Conservation (phyloP, 2,797 vertebrate genomes). For the Sebastes glaucus region DNA sequence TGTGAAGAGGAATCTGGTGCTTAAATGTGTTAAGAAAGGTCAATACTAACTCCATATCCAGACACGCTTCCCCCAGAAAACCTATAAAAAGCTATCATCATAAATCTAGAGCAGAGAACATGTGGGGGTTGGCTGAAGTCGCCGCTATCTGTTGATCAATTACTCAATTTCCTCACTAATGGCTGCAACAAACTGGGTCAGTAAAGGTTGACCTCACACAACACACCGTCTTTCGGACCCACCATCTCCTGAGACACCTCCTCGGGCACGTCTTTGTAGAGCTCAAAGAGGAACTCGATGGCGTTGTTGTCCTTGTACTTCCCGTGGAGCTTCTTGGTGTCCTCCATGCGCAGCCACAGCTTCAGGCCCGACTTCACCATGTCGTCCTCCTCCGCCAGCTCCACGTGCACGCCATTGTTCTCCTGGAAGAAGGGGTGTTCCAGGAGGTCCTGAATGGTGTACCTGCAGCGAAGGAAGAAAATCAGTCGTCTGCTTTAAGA, state of each 20-base stretch:
- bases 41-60: background rate
- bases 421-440: slow-evolving; percentile 97
- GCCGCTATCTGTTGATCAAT: slow-evolving; percentile 25
- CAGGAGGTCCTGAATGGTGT: slow-evolving; percentile 96
- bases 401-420: slow-evolving; percentile 94
- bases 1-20: background rate
- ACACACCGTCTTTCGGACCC: slow-evolving; percentile 36
- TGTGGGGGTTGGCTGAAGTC: background rate
- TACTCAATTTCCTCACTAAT: slow-evolving; percentile 43
- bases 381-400: slow-evolving; percentile 95
- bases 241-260: slow-evolving; percentile 99
- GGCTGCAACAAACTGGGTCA: slow-evolving; percentile 10
- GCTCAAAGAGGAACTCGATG: slow-evolving; percentile 97
- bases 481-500: background rate
- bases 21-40: background rate
- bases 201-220: background rate
- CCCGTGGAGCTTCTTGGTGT: slow-evolving; percentile 92
- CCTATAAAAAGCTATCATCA: background rate
- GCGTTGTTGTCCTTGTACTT: slow-evolving; percentile 99
- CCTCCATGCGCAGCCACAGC: slow-evolving; percentile 97
- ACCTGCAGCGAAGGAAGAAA: slow-evolving; percentile 74
- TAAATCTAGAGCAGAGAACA: slow-evolving; percentile 19
- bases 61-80: background rate
- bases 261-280: slow-evolving; percentile 95
- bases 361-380: slow-evolving; percentile 92